A percentile compares a stretch with the other conserved stretches of the same genome.
Evolutionary conservation across 2,888 invertebrate genomes (phyloP).

Genomic region (Ophioninae sp.): DNA sequence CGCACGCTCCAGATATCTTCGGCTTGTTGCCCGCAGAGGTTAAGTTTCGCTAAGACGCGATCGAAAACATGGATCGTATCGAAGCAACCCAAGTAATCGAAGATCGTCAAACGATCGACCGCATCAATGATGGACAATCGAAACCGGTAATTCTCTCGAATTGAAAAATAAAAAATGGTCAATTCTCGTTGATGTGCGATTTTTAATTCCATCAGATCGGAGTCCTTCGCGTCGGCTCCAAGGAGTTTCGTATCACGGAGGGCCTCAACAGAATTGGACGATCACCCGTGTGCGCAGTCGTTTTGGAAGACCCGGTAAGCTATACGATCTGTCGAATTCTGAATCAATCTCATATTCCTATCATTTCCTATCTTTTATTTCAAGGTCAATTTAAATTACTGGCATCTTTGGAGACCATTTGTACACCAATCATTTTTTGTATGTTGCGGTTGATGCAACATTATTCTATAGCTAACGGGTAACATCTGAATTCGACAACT

Average conservation of each 20-base stretch:
- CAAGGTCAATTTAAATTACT: too few relatives aligned
- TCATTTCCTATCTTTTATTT: too few relatives aligned
- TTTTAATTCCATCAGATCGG: constrained; percentile 62
- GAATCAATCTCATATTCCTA: too few relatives aligned
- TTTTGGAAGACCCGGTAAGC: constrained; percentile 66
- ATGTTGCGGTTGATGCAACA: too few relatives aligned
- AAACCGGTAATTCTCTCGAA: constrained; percentile 26
- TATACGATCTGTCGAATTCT: background rate
- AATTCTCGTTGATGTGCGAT: background rate
- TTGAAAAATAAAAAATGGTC: background rate
- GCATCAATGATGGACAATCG: background rate
- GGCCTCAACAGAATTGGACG: constrained; percentile 69
- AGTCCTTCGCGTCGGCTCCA: constrained; percentile 52
- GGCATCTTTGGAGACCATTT: too few relatives aligned
- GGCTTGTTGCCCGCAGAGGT: background rate
- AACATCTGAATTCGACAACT: too few relatives aligned
- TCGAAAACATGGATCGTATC: constrained; percentile 23
- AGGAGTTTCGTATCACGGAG: constrained; percentile 55
- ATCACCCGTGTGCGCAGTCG: constrained; percentile 57
- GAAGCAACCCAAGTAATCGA: constrained; percentile 48
- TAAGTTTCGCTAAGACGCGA: background rate
- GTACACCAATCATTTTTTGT: too few relatives aligned
- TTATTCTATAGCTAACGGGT: too few relatives aligned
- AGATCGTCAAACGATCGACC: background rate
- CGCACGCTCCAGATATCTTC: background rate